These are phyloP conservation scores for Pyrrhia umbra DNA, from an alignment of 2,888 invertebrate species.

Conservation along the genomic window DNA sequence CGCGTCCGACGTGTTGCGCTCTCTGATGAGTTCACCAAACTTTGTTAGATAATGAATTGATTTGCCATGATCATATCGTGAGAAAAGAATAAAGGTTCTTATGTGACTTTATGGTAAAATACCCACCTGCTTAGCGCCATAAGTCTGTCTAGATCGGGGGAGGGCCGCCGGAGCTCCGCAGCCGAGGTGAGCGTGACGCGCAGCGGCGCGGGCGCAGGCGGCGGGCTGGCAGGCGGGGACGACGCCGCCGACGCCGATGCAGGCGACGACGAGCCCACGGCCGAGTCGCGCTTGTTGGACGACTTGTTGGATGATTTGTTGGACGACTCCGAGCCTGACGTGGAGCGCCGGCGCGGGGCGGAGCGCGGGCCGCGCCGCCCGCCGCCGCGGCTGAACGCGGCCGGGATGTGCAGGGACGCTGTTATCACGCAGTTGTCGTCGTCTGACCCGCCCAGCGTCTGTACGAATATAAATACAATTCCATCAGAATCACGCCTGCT, in stretches of 20 bases:
- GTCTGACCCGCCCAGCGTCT: conserved; percentile 91
- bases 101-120: too few relatives aligned
- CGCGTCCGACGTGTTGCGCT: conserved; percentile 87
- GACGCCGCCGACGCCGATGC: conserved; percentile 82
- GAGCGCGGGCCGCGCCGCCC: conserved; percentile 66
- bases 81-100: too few relatives aligned
- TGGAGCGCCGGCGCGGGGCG: conserved; percentile 80
- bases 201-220: conserved; percentile 72
- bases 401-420: conserved; percentile 95
- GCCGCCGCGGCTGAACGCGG: conserved; percentile 81
- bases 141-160: conserved; percentile 80
- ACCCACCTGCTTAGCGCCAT: conserved; percentile 79
- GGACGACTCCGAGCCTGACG: conserved; percentile 79
- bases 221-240: conserved; percentile 78
- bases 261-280: conserved; percentile 89
- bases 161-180: conserved; percentile 87
- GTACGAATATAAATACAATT: conserved; percentile 8
- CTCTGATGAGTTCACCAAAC: conserved; percentile 70
- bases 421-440: conserved; percentile 92
- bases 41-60: too few relatives aligned
- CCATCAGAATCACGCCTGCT: neutral
- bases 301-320: conserved; percentile 51
- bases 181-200: conserved; percentile 91
- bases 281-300: conserved; percentile 61
- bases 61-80: too few relatives aligned